These are phyloP conservation scores for Pseudolaguvia tuberculata DNA, from an alignment of 2,113 vertebrate genomes.

Conservation along the genomic window DNA sequence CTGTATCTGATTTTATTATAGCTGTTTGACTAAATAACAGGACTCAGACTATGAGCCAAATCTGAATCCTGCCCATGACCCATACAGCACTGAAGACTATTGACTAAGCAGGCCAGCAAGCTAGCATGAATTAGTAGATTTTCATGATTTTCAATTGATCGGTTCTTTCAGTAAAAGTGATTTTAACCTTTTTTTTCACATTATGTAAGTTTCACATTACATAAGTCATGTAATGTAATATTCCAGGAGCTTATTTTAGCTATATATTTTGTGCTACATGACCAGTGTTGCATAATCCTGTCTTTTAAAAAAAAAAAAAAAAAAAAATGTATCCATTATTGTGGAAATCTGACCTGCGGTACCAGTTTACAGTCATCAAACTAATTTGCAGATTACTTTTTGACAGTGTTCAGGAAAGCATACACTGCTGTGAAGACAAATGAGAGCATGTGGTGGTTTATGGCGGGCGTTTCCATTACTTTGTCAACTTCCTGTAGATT, in stretches of 20 bases:
- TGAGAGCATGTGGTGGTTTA: conserved; percentile 3
- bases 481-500: neutral
- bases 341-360: neutral
- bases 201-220: neutral
- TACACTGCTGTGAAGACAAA: neutral
- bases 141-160: too few species aligned
- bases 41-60: too few species aligned
- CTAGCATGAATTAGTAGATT: too few species aligned
- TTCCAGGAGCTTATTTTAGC: neutral
- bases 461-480: conserved; percentile 3
- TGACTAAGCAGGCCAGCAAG: too few species aligned
- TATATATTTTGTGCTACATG: neutral
- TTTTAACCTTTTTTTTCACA: too few species aligned
- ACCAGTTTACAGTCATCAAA: neutral
- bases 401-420: neutral
- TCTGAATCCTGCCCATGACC: too few species aligned
- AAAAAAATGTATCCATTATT: too few species aligned
- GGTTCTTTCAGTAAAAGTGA: too few species aligned
- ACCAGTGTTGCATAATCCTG: neutral
- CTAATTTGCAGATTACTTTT: neutral
- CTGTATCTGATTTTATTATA: too few species aligned
- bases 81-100: too few species aligned
- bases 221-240: neutral
- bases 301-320: neutral
- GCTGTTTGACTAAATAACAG: too few species aligned